These are phyloP conservation scores for Idaea aversata DNA, from an alignment of 2,888 invertebrate genomes.

Conservation along the genomic window DNA sequence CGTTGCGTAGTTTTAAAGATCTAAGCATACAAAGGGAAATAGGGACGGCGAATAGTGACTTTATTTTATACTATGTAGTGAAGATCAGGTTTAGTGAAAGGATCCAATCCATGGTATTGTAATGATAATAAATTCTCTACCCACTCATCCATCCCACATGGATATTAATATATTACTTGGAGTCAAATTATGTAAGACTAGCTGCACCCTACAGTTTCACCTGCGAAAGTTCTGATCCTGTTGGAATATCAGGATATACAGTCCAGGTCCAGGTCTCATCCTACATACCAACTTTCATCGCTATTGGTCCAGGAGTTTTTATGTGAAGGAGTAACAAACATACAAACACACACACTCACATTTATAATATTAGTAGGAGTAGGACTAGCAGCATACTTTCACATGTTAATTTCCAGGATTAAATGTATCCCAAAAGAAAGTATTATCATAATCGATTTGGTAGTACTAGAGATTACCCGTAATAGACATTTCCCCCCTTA, in stretches of 20 bases:
- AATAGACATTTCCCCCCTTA: too few species aligned
- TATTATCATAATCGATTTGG: not conserved
- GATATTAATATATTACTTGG: not conserved
- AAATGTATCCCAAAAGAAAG: not conserved
- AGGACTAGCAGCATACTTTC: too few species aligned
- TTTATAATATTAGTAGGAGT: too few species aligned
- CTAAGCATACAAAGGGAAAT: too few species aligned
- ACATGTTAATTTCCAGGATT: not conserved
- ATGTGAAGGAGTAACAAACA: too few species aligned
- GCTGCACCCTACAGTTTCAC: not conserved
- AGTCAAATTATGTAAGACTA: not conserved
- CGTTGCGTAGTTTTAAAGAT: too few species aligned
- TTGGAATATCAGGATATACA: not conserved
- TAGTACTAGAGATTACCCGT: not conserved
- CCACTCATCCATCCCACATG: not conserved
- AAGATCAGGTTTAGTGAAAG: not conserved
- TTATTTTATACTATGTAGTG: too few species aligned
- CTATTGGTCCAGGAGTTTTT: too few species aligned
- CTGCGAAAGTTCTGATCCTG: not conserved
- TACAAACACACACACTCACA: too few species aligned
- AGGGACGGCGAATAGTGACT: too few species aligned
- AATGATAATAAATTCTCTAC: not conserved
- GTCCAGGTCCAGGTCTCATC: not conserved
- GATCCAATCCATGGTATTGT: not conserved
- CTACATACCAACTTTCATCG: not conserved